A percentile compares a stretch with the other conserved stretches of the same genome.
Conservation (phyloP, 2,888 invertebrate species). For the Oxystoma pomonae region DNA sequence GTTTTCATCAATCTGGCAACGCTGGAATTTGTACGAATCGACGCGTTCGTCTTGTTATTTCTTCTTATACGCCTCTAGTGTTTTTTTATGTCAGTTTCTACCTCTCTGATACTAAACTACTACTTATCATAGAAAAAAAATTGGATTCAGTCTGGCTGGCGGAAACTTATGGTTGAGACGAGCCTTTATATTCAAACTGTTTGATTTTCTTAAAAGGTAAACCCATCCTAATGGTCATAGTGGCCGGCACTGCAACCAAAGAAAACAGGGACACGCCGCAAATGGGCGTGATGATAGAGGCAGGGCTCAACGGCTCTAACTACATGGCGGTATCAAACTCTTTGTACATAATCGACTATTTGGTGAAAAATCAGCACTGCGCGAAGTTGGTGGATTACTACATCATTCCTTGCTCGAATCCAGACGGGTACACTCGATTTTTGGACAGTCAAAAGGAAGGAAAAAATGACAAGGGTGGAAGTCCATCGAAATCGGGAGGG, state of each 20-base stretch:
- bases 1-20: no score
- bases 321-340: constrained; percentile 30
- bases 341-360: constrained; percentile 30
- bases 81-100: no score
- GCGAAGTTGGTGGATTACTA: constrained; percentile 29
- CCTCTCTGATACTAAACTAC: no score
- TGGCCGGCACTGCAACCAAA: constrained; percentile 4
- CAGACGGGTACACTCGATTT: constrained; percentile 29
- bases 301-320: constrained; percentile 30
- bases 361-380: constrained; percentile 25
- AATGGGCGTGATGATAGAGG: constrained; percentile 28
- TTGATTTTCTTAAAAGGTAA: constrained; percentile 22
- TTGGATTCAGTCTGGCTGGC: no score
- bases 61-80: no score
- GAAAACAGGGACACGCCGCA: constrained; percentile 8
- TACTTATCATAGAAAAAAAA: no score
- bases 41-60: no score
- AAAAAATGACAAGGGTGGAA: no score
- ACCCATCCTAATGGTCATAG: constrained; percentile 23
- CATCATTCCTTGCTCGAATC: constrained; percentile 35
- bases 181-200: no score
- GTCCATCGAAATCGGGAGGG: no score
- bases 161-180: no score
- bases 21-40: no score
- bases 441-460: neutral